Evolutionary conservation across 2,888 invertebrate species (phyloP), one percentile per base, ranked within the genome.

Genomic region (Melanotus villosus): DNA sequence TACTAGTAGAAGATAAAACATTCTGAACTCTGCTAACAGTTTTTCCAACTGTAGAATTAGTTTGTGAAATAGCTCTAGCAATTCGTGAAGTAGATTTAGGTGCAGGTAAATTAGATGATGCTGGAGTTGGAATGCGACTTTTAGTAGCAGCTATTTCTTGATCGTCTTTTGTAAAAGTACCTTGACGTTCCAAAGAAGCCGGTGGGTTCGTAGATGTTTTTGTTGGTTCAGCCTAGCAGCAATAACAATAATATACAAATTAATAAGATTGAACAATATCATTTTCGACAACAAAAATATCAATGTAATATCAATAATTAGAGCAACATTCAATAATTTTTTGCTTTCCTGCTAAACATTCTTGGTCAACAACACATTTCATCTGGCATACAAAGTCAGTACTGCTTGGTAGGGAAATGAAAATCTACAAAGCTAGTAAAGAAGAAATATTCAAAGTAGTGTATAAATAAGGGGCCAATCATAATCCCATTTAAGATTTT

Each of bases 161-260:
- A 18, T 94, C 94, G 77, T 96, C 96, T 84, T 96, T 97, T 0
- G 95, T 94, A 81, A 97, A 97, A 0, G 97, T 97, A 10, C 95
- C 95, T 83, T 97, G 96, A 23, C 97, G 88, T 74, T 93, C 93
- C 32, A 93, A 82, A 0, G 89, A 88, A 59, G 87, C 80, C 0
- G 88, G 66, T 32, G 45, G 32, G 2, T 18, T 45, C 52, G 70
- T n/a, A 21, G 74, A 18, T 9, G 23, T 34, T 67, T 67, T 56
- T 54, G 50, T 56, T 38, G 60, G 56, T 26, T 69, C 47, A 21
- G 56, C 19, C 69, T 69, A 23, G 18, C 14, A 2, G 14, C 2
- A 41, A 41, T 41, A 41, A 41, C 2, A 41, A 18, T 41, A 10
- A 14, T n/a, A 41, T 41, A 18, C 1, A 41, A 32, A 32, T 10